phyloP scores from a whole-genome alignment of 1,140 invertebrate species.

The Oryzaephilus surinamensis region DNA sequence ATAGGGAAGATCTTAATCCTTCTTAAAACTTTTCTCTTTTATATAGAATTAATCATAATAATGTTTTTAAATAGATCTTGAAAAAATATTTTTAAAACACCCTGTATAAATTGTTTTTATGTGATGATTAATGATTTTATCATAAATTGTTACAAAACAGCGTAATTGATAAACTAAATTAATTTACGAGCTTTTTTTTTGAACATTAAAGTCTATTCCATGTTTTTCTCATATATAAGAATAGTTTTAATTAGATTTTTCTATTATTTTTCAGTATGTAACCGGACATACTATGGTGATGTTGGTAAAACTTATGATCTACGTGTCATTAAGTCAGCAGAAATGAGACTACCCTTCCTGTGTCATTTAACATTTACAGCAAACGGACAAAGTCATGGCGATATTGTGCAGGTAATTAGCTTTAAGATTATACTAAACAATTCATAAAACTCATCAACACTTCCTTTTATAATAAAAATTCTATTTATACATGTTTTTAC shows the following conservation, averaged over 20 bases:
- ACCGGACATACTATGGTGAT: constrained; percentile 80
- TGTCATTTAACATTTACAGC: constrained; percentile 84
- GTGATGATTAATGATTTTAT: too few species aligned
- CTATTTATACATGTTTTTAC: too few species aligned
- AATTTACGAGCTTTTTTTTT: not conserved
- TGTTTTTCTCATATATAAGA: constrained; percentile 1
- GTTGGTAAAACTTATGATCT: constrained; percentile 70
- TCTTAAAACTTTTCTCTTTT: too few species aligned
- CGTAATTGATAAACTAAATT: too few species aligned
- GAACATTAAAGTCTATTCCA: not conserved
- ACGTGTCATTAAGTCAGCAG: constrained; percentile 52
- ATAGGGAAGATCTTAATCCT: too few species aligned
- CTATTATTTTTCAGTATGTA: constrained; percentile 54
- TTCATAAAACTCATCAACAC: not conserved
- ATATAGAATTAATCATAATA: too few species aligned
- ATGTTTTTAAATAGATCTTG: too few species aligned
- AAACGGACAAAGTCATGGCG: constrained; percentile 70
- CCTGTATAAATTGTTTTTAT: too few species aligned
- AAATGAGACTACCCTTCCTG: constrained; percentile 66
- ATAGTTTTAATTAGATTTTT: constrained; percentile 6
- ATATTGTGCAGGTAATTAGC: constrained; percentile 62
- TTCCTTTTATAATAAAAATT: constrained; percentile 3
- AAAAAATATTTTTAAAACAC: too few species aligned
- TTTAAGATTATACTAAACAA: not conserved
- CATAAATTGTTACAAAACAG: too few species aligned